Base-by-base conservation (phyloP, 2,797 vertebrate species). In the Epinephelus awoara region DNA sequence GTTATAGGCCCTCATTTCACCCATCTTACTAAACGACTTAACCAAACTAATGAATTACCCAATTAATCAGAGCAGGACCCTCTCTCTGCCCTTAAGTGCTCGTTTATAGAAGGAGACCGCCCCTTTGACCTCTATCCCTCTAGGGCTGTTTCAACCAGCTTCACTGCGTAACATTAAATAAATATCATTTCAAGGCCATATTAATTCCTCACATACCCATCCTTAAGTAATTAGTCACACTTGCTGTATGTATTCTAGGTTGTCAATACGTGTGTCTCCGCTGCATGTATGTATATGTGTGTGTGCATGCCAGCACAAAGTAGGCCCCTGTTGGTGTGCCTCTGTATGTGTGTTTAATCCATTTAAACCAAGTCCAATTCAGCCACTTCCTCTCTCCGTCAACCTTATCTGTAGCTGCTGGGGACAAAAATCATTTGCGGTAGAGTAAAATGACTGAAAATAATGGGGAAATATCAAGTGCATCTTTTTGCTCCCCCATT, bases 1-100 rank as follows among this genome's bases (percentile, higher is more conserved):
- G 94, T 95, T 93, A 92, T 85, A 85, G 84, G 87, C 88, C 88
- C 88, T 87, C 85, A 70, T 91, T 83, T 90, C 89, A 89, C 86
- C 90, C 84, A 72, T 91, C 90, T 92, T 81, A 83, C 93, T 94
- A 92, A 94, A 94, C 73, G 87, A 94, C 92, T 95, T 92, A 92
- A 93, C 94, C 93, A 94, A 94, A 92, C 93, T 95, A 95, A 96
- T 95, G 93, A 96, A 95, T 95, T 94, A 95, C 87, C 92, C 94
- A 95, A 95, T 96, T 95, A 96, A 96, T 96, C 94, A 95, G 93
- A 91, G 89, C 90, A 92, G 89, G 89, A 91, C 91, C 92, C 92
- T 93, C 90, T 94, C 88, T 77, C 83, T 93, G 92, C 89, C 93
- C 91, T 93, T 92, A 95, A 96, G 94, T 94, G 94, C 93, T 94